Conservation (phyloP, 2,888 invertebrate species). For the Machimus rusticus region DNA sequence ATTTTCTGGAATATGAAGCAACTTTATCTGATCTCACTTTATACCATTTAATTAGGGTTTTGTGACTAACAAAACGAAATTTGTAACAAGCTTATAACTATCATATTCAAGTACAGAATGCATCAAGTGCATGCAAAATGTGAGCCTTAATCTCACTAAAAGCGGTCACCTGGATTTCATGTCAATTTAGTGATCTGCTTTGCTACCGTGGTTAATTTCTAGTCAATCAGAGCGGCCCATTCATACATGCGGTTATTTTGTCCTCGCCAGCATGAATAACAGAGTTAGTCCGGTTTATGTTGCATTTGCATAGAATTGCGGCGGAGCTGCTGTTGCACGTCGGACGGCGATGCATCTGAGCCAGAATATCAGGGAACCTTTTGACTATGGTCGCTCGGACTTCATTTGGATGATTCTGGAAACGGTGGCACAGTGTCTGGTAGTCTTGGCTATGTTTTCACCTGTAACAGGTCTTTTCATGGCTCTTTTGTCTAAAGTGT, state of each 20-base stretch:
- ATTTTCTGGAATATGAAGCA: no score
- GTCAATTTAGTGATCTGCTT: background rate
- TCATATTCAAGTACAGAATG: background rate
- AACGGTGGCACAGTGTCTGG: background rate
- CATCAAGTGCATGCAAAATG: background rate
- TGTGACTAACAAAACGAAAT: no score
- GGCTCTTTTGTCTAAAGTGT: background rate
- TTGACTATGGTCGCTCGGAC: background rate
- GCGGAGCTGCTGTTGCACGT: background rate
- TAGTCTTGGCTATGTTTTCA: background rate
- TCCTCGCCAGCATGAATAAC: background rate
- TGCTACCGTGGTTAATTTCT: background rate
- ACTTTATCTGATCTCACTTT: no score
- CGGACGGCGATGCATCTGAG: background rate
- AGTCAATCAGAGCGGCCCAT: background rate
- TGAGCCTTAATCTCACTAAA: background rate
- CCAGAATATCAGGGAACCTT: background rate
- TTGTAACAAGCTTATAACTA: background rate
- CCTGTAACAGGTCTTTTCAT: background rate
- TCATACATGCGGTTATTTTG: background rate
- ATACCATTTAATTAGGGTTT: no score
- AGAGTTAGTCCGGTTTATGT: background rate
- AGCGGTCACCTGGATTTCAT: background rate
- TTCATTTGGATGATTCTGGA: background rate
- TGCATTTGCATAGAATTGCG: background rate